Evolutionary conservation across 2,797 vertebrate genomes (phyloP).

Genomic region (Menidia menidia): DNA sequence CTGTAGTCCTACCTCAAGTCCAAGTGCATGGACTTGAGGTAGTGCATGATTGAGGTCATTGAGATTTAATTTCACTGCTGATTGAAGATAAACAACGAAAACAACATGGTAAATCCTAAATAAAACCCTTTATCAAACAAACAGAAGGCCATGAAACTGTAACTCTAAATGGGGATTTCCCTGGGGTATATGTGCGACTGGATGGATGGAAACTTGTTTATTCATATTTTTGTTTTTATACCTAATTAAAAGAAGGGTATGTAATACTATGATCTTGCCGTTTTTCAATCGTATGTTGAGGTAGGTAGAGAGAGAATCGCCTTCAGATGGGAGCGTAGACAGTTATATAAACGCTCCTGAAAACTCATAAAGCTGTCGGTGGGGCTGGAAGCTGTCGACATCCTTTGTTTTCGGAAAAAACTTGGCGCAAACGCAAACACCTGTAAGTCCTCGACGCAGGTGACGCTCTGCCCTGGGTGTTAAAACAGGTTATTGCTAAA

Average conservation of each 20-base stretch:
- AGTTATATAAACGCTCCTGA: neutral
- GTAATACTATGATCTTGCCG: neutral
- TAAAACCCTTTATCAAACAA: too few relatives aligned
- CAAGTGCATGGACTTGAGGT: too few relatives aligned
- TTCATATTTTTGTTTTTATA: neutral
- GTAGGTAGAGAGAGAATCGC: neutral
- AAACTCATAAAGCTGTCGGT: neutral
- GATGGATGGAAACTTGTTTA: too few relatives aligned
- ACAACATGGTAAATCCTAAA: too few relatives aligned
- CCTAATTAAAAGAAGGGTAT: neutral
- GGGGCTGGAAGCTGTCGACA: neutral
- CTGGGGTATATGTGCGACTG: too few relatives aligned
- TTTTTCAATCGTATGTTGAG: neutral
- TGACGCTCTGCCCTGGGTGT: neutral
- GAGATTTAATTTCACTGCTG: too few relatives aligned
- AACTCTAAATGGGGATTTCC: too few relatives aligned
- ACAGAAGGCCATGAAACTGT: too few relatives aligned
- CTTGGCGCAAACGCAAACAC: neutral
- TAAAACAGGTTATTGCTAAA: slow-evolving; percentile 6
- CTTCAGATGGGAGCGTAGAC: neutral
- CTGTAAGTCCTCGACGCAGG: slow-evolving; percentile 2
- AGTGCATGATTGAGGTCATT: too few relatives aligned
- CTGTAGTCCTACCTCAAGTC: too few relatives aligned
- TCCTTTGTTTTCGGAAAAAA: neutral
- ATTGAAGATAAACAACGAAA: too few relatives aligned